Evolutionary conservation across 2,797 vertebrate genomes (phyloP).

Genomic region (Bradypus variegatus): DNA sequence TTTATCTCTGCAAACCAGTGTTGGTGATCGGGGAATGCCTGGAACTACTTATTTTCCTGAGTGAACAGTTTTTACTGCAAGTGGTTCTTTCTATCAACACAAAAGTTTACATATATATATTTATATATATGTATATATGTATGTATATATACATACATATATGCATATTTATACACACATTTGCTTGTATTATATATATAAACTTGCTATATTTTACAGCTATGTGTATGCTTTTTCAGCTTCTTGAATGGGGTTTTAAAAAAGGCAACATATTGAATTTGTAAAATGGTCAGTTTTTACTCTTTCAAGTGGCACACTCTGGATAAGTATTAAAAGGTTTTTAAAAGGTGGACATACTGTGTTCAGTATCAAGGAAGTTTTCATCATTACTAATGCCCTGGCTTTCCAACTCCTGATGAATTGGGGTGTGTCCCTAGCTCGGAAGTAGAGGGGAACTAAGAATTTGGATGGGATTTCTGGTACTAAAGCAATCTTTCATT

Average conservation of each 20-base stretch:
- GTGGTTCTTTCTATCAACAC: conserved; percentile 5
- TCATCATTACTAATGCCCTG: background rate
- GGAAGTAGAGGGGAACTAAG: background rate
- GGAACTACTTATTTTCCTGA: background rate
- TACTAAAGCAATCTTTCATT: background rate
- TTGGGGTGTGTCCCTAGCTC: background rate
- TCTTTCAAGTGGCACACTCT: background rate
- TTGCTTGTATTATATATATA: conserved; percentile 18
- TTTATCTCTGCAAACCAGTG: background rate
- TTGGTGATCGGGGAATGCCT: background rate
- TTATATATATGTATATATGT: too few relatives aligned
- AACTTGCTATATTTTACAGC: too few relatives aligned
- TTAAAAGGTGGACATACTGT: background rate
- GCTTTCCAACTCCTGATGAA: background rate
- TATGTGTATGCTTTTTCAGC: background rate
- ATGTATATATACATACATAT: too few relatives aligned
- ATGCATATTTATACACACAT: background rate
- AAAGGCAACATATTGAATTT: background rate
- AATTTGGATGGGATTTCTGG: background rate
- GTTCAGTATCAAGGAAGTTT: background rate
- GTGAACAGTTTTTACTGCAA: background rate
- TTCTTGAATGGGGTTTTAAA: background rate
- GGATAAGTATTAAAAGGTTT: background rate
- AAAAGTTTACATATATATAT: conserved; percentile 9
- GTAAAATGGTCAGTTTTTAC: background rate